Evolutionary conservation across 2,797 vertebrate species (phyloP).

Genomic region (Macrochelys suwanniensis): DNA sequence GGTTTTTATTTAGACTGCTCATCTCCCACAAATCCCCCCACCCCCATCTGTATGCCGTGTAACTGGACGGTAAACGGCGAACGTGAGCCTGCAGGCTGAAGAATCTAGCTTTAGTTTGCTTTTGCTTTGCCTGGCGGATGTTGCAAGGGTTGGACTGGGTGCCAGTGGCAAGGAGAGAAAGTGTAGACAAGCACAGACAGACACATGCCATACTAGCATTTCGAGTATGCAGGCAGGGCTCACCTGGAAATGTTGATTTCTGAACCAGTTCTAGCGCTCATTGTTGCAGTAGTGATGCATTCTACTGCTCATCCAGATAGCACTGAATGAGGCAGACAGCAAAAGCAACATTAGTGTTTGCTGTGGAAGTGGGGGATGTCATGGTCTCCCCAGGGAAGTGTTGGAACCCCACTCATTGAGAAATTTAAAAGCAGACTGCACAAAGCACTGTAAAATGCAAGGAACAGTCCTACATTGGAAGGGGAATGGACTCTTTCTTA

Average conservation of each 20-base stretch:
- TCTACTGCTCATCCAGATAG: background rate
- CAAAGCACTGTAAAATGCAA: background rate
- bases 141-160: background rate
- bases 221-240: background rate
- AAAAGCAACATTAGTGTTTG: background rate
- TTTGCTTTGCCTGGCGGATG: background rate
- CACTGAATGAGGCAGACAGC: background rate
- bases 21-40: background rate
- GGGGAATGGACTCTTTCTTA: background rate
- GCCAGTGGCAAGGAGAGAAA: background rate
- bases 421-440: background rate
- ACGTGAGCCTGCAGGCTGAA: background rate
- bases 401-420: background rate
- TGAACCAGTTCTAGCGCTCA: background rate
- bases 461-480: background rate
- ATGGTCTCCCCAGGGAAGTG: background rate
- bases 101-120: background rate
- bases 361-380: background rate
- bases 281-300: background rate
- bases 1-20: background rate
- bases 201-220: background rate
- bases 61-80: background rate
- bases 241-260: background rate
- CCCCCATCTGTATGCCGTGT: background rate
- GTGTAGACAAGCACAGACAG: background rate